Conservation (phyloP, 2,797 vertebrate genomes). For the Fistularia commersonii region DNA sequence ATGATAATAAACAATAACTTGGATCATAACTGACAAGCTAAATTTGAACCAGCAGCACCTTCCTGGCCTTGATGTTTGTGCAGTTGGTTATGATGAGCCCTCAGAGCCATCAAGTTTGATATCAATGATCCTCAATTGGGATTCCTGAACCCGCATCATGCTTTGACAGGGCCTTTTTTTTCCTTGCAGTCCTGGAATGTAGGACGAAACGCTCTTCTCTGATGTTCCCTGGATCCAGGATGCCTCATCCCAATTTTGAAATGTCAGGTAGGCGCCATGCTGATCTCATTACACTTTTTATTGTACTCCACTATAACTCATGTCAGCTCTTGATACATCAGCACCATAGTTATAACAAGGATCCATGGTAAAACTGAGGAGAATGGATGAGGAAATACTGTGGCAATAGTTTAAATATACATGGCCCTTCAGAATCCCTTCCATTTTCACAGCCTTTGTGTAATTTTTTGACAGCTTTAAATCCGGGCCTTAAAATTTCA, state of each 20-base stretch:
- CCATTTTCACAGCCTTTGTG: constrained; percentile 4
- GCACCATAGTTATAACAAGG: constrained; percentile 41
- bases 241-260: constrained; percentile 14
- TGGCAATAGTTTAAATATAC: constrained; percentile 12
- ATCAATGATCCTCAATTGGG: constrained; percentile 1
- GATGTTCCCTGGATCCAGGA: neutral
- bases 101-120: constrained; percentile 6
- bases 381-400: constrained; percentile 36
- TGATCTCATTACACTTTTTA: constrained; percentile 3
- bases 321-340: constrained; percentile 17
- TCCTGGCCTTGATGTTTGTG: constrained; percentile 9
- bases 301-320: constrained; percentile 1
- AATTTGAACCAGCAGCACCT: constrained; percentile 4
- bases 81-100: constrained; percentile 17
- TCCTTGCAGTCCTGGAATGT: constrained; percentile 2
- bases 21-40: constrained; percentile 13
- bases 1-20: constrained; percentile 7
- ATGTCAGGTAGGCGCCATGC: constrained; percentile 11
- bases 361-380: constrained; percentile 12
- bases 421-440: neutral
- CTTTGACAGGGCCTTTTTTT: constrained; percentile 10
- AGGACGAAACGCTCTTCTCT: neutral
- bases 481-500: neutral
- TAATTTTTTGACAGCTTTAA: constrained; percentile 14
- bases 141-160: neutral